Evolutionary conservation across 2,113 vertebrate genomes (phyloP).

Genomic region (Amphilophus citrinellus): DNA sequence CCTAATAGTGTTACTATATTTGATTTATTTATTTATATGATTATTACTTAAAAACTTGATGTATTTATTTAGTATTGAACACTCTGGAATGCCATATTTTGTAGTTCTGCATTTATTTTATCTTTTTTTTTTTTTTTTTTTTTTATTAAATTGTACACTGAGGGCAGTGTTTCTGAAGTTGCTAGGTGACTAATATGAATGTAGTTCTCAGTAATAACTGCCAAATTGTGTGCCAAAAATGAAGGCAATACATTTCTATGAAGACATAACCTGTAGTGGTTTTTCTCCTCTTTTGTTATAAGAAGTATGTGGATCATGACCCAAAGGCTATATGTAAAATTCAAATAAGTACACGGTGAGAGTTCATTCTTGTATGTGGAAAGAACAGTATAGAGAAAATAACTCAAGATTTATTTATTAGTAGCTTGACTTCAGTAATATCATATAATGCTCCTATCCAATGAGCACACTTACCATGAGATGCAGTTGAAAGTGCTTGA

Average conservation of each 20-base stretch:
- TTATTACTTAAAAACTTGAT: not conserved
- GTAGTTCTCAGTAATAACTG: constrained; percentile 64
- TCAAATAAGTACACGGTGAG: constrained; percentile 65
- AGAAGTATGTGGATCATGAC: constrained; percentile 79
- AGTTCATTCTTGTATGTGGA: not conserved
- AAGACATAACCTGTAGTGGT: constrained; percentile 57
- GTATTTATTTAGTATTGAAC: constrained; percentile 45
- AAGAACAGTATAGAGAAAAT: not conserved
- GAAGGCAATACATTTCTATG: constrained; percentile 66
- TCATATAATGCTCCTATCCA: not conserved
- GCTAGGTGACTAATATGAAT: constrained; percentile 59
- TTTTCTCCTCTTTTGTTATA: constrained; percentile 34
- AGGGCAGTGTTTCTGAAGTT: constrained; percentile 23
- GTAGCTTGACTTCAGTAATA: not conserved
- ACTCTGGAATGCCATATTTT: constrained; percentile 16
- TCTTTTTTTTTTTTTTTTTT: not conserved
- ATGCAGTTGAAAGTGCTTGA: not conserved
- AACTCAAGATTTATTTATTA: not conserved
- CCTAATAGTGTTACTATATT: not conserved
- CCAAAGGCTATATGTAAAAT: constrained; percentile 47
- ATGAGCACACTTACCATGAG: not conserved
- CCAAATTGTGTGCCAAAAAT: constrained; percentile 83
- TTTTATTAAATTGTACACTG: not conserved
- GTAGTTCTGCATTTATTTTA: constrained; percentile 6
- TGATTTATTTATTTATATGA: not conserved